These are phyloP conservation scores for Nemurella pictetii DNA, from an alignment of 2,888 invertebrate genomes.

Conservation along the genomic window DNA sequence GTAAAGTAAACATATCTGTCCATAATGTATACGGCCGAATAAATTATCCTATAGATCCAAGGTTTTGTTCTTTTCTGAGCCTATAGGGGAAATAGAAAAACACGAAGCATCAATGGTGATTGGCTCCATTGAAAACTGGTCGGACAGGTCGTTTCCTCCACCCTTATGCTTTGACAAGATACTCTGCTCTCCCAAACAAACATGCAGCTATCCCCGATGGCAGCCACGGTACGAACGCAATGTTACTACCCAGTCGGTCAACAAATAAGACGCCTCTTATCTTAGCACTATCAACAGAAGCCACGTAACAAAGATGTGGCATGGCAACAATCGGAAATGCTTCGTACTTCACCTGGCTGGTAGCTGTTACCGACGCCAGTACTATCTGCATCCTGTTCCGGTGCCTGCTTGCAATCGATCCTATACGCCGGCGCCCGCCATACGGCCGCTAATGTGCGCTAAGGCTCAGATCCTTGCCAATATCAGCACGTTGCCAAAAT, in stretches of 20 bases:
- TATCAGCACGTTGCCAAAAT: not conserved
- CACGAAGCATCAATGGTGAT: conserved; percentile 11
- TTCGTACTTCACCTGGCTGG: not conserved
- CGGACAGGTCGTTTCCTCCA: conserved; percentile 15
- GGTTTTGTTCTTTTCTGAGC: not conserved
- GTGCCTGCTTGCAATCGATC: not conserved
- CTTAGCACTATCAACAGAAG: not conserved
- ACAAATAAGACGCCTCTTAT: not conserved
- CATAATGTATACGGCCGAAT: not conserved
- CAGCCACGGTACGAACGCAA: not conserved
- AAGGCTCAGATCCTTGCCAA: not conserved
- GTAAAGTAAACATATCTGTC: not conserved
- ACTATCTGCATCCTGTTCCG: not conserved
- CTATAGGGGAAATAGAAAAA: conserved; percentile 5
- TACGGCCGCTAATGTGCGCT: too few species aligned
- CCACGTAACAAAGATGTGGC: not conserved
- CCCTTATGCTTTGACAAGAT: conserved; percentile 22
- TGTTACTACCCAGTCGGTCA: not conserved
- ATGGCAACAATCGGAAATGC: not conserved
- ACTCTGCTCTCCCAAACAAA: conserved; percentile 1
- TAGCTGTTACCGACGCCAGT: not conserved
- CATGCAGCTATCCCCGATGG: not conserved
- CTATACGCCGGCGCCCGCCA: not conserved
- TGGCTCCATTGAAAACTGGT: conserved; percentile 28
- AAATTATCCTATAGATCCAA: not conserved